These are phyloP conservation scores for Falcunculus frontatus DNA, from an alignment of 2,113 vertebrate genomes.

Conservation along the genomic window DNA sequence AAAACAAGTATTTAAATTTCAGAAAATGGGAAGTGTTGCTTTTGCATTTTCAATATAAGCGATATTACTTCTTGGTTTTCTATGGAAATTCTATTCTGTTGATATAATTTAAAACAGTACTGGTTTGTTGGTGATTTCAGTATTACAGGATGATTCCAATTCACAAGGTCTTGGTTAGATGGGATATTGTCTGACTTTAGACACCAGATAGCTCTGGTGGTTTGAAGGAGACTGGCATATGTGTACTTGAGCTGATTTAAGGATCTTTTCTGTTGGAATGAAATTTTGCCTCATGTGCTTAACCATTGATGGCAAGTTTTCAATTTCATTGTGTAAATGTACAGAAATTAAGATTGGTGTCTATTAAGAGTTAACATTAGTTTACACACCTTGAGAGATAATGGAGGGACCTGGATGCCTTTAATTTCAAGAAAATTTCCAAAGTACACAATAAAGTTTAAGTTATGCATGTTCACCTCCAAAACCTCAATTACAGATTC, in stretches of 20 bases:
- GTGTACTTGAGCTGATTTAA: background rate
- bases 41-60: background rate
- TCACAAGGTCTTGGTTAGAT: background rate
- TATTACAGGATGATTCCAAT: background rate
- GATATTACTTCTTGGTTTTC: background rate
- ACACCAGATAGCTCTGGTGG: background rate
- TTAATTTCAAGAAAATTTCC: background rate
- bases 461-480: background rate
- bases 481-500: background rate
- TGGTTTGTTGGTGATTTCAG: background rate
- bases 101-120: background rate
- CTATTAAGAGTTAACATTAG: background rate
- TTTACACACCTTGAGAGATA: background rate
- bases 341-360: background rate
- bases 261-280: background rate
- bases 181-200: background rate
- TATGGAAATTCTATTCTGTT: background rate
- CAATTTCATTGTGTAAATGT: background rate
- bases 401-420: background rate
- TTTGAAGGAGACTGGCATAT: background rate
- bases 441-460: background rate
- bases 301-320: background rate
- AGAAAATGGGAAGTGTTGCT: fast-evolving
- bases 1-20: background rate
- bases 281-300: background rate